Conservation (phyloP, 2,888 invertebrate genomes). For the Dendrolimus pini region DNA sequence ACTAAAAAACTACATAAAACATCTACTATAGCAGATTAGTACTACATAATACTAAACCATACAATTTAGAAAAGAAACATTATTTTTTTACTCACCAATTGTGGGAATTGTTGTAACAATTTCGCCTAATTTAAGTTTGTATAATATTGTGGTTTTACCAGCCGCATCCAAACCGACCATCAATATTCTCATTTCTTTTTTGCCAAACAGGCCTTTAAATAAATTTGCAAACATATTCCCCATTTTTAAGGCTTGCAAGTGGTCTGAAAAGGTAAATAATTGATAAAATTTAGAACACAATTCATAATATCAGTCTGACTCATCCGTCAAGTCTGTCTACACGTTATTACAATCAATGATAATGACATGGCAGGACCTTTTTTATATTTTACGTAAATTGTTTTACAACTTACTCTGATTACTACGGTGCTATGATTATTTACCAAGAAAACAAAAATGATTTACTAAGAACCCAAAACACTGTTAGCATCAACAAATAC, state of each 20-base stretch:
- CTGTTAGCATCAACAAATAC: constrained; percentile 7
- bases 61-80: too few relatives aligned
- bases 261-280: constrained; percentile 64
- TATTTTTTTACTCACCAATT: constrained; percentile 85
- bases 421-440: neutral
- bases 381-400: constrained; percentile 29
- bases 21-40: neutral
- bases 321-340: constrained; percentile 55
- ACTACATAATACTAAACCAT: too few relatives aligned
- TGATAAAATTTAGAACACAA: constrained; percentile 26
- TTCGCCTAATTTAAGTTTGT: constrained; percentile 99
- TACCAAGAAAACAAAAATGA: neutral
- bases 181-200: constrained; percentile 99
- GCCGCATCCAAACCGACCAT: constrained; percentile 99
- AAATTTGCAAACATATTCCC: constrained; percentile 98
- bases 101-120: constrained; percentile 99
- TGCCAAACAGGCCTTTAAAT: constrained; percentile 99
- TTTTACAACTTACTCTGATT: constrained; percentile 14
- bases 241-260: constrained; percentile 83
- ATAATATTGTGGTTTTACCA: constrained; percentile 99
- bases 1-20: neutral
- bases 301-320: constrained; percentile 51
- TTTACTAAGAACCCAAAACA: neutral
- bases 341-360: constrained; percentile 70
- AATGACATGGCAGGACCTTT: constrained; percentile 71